A percentile compares a stretch with the other conserved stretches of the same genome.
These are phyloP conservation scores for Caligus rogercresseyi DNA, from an alignment of 1,140 invertebrate species.

Conservation along the genomic window DNA sequence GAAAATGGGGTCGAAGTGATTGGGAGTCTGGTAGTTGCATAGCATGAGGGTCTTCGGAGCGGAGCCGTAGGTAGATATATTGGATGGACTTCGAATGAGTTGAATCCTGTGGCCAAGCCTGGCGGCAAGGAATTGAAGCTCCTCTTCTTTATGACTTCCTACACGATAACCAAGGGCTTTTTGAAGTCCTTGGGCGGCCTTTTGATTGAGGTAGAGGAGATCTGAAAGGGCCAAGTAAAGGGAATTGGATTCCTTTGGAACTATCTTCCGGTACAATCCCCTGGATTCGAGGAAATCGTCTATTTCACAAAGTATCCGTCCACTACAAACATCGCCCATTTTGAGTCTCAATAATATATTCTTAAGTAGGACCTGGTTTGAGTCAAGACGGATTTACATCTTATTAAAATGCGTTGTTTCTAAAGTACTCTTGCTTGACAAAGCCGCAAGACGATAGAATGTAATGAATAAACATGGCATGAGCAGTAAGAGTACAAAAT, in stretches of 20 bases:
- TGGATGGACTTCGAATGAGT: background rate
- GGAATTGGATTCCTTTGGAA: background rate
- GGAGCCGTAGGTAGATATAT: background rate
- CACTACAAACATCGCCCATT: too few relatives aligned
- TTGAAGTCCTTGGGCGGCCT: background rate
- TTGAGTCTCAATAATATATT: too few relatives aligned
- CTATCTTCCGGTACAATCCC: background rate
- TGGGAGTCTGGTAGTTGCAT: background rate
- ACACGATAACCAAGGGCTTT: too few relatives aligned
- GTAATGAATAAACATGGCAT: too few relatives aligned
- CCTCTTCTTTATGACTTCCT: too few relatives aligned
- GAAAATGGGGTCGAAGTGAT: constrained; percentile 16
- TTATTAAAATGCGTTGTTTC: too few relatives aligned
- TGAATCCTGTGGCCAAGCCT: background rate
- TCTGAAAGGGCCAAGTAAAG: background rate
- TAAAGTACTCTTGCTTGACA: too few relatives aligned
- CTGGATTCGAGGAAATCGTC: background rate
- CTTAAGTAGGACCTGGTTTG: too few relatives aligned
- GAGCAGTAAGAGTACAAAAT: too few relatives aligned
- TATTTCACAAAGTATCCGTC: too few relatives aligned
- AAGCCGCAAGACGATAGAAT: too few relatives aligned
- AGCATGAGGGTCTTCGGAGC: background rate
- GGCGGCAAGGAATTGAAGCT: background rate
- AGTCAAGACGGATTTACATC: too few relatives aligned
- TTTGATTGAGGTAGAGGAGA: background rate